A percentile compares a stretch with the other conserved stretches of the same genome.
These are phyloP conservation scores for Drosophila prostipennis DNA, from an alignment of 2,888 invertebrate species.

Conservation along the genomic window DNA sequence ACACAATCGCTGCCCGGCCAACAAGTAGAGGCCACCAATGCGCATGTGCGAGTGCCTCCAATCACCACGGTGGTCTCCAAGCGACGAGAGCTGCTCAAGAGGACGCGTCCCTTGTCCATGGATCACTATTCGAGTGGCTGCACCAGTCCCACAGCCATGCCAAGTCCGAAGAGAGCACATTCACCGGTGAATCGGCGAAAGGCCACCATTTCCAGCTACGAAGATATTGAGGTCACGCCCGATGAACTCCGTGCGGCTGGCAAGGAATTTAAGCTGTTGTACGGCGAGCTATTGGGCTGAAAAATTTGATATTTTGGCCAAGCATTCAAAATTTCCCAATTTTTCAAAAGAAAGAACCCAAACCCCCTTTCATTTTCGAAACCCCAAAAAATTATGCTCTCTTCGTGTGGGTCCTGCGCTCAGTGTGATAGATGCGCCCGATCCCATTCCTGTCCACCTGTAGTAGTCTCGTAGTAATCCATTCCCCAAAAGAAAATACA, in stretches of 20 bases:
- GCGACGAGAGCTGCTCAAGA: constrained; percentile 75
- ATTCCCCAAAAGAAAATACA: neutral
- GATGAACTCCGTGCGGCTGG: constrained; percentile 78
- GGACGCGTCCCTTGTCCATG: constrained; percentile 76
- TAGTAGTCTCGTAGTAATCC: constrained; percentile 19
- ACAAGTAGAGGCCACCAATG: constrained; percentile 61
- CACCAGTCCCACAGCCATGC: constrained; percentile 52
- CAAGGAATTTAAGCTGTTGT: constrained; percentile 80
- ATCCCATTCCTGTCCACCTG: neutral
- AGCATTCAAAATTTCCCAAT: constrained; percentile 73
- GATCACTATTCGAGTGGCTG: constrained; percentile 44
- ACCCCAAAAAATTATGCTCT: constrained; percentile 20
- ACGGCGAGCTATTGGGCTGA: constrained; percentile 71
- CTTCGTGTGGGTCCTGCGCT: constrained; percentile 41
- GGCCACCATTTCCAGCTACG: constrained; percentile 53
- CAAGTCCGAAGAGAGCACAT: constrained; percentile 58
- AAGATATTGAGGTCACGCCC: constrained; percentile 80
- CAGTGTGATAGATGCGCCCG: constrained; percentile 60
- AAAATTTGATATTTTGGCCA: constrained; percentile 76
- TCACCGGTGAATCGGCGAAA: constrained; percentile 50
- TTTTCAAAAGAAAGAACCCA: constrained; percentile 60
- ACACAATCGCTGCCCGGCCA: constrained; percentile 29
- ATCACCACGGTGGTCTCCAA: constrained; percentile 41
- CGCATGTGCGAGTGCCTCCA: constrained; percentile 59
- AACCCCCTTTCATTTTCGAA: constrained; percentile 10